phyloP scores from a whole-genome alignment of 2,113 vertebrate genomes.

The Chascanopsetta lugubris region DNA sequence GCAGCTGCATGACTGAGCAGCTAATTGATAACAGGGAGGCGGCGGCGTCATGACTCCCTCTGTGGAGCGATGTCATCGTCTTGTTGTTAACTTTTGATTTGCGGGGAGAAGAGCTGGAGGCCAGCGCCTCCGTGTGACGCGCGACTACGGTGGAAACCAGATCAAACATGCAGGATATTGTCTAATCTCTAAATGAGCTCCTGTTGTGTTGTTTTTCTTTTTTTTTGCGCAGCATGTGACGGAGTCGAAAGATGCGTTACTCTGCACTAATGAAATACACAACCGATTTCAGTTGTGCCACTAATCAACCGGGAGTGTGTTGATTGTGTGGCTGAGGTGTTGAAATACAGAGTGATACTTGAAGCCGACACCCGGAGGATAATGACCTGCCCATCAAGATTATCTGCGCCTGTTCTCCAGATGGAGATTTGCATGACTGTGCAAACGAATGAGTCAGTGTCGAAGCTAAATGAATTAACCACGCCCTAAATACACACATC shows the following conservation, averaged over 20 bases:
- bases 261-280: neutral
- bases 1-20: conserved; percentile 37
- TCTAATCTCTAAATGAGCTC: neutral
- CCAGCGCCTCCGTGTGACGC: conserved; percentile 2
- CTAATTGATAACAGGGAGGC: conserved; percentile 32
- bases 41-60: neutral
- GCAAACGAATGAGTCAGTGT: conserved; percentile 13
- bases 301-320: neutral
- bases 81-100: conserved; percentile 6
- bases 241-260: neutral
- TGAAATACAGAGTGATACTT: conserved; percentile 33
- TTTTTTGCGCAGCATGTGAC: conserved; percentile 1
- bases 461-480: conserved; percentile 7
- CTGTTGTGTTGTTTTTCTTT: neutral
- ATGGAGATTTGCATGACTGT: conserved; percentile 36
- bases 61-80: neutral
- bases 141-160: conserved; percentile 15
- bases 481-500: neutral
- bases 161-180: neutral
- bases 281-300: no score
- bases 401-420: conserved; percentile 54
- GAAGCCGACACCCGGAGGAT: conserved; percentile 28
- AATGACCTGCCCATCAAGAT: conserved; percentile 58
- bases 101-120: neutral
- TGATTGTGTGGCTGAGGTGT: conserved; percentile 6